phyloP scores from a whole-genome alignment of 2,113 vertebrate species.

The Osmerus eperlanus region DNA sequence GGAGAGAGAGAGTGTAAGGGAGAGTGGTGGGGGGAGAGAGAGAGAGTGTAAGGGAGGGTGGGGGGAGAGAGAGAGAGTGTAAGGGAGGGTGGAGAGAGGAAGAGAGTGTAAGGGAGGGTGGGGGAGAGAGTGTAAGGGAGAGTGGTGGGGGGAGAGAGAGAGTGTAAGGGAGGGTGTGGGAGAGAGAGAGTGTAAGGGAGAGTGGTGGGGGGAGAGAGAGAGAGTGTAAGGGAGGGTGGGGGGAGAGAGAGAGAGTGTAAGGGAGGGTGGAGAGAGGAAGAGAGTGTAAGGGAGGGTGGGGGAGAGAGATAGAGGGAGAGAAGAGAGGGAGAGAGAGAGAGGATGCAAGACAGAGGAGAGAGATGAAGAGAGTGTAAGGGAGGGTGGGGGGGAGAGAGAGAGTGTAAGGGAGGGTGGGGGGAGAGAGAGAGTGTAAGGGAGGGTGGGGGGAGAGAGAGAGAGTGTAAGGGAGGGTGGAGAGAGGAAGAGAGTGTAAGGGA shows the following conservation, averaged over 20 bases:
- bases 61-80: background rate
- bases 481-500: slow-evolving; percentile 5
- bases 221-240: slow-evolving; percentile 37
- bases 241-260: slow-evolving; percentile 29
- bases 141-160: slow-evolving; percentile 43
- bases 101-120: too few species aligned
- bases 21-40: background rate
- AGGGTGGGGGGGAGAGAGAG: background rate
- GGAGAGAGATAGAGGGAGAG: background rate
- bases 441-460: slow-evolving; percentile 1
- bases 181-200: slow-evolving; percentile 9
- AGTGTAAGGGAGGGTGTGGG: too few species aligned
- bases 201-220: slow-evolving; percentile 14
- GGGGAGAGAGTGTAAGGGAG: too few species aligned
- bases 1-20: background rate
- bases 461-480: background rate
- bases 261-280: background rate
- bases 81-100: too few species aligned
- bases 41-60: too few species aligned
- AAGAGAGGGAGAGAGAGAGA: too few species aligned
- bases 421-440: slow-evolving; percentile 1
- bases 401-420: background rate
- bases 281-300: slow-evolving; percentile 4
- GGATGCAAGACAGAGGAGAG: too few species aligned
- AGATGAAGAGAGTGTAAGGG: background rate